Percentiles rank a stretch among this genome's conserved stretches.
These are phyloP conservation scores for Drosophila sechellia DNA, from an alignment of 1,140 invertebrate species.

Conservation along the genomic window DNA sequence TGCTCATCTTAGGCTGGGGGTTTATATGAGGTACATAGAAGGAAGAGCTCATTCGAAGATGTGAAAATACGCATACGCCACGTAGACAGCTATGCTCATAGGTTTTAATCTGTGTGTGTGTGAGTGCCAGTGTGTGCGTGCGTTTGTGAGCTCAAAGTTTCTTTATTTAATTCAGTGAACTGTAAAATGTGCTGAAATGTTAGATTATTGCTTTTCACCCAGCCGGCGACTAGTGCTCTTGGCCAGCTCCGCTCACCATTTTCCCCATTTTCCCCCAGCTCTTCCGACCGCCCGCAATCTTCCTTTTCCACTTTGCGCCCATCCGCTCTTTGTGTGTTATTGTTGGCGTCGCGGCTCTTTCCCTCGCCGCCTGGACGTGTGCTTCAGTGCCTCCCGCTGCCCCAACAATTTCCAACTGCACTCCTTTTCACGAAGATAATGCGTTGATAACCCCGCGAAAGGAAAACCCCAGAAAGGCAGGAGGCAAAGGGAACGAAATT, in stretches of 20 bases:
- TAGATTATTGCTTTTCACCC: conserved; percentile 78
- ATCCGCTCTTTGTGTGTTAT: conserved; percentile 21
- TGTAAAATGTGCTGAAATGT: conserved; percentile 83
- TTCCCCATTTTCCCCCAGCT: conserved; percentile 2
- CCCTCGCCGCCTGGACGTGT: conserved; percentile 45
- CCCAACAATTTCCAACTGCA: conserved; percentile 78
- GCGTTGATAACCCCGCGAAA: conserved; percentile 67
- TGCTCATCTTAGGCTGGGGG: conserved; percentile 3
- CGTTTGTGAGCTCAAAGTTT: conserved; percentile 68
- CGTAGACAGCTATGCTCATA: conserved; percentile 54
- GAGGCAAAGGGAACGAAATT: conserved; percentile 53
- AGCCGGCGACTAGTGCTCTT: conserved; percentile 50
- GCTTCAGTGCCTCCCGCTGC: conserved; percentile 61
- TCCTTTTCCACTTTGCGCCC: conserved; percentile 38
- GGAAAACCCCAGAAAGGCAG: conserved; percentile 17
- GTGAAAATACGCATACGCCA: conserved; percentile 47
- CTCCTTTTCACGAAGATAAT: conserved; percentile 80
- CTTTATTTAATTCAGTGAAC: conserved; percentile 83
- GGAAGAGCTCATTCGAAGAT: conserved; percentile 22
- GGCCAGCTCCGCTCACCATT: conserved; percentile 23
- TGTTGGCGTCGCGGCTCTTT: conserved; percentile 8
- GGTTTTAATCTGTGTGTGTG: conserved; percentile 48
- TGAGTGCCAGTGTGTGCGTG: conserved; percentile 7
- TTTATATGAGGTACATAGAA: background rate
- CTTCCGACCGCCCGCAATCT: conserved; percentile 4